Conservation (phyloP, 2,113 vertebrate species). For the Caretta caretta region DNA sequence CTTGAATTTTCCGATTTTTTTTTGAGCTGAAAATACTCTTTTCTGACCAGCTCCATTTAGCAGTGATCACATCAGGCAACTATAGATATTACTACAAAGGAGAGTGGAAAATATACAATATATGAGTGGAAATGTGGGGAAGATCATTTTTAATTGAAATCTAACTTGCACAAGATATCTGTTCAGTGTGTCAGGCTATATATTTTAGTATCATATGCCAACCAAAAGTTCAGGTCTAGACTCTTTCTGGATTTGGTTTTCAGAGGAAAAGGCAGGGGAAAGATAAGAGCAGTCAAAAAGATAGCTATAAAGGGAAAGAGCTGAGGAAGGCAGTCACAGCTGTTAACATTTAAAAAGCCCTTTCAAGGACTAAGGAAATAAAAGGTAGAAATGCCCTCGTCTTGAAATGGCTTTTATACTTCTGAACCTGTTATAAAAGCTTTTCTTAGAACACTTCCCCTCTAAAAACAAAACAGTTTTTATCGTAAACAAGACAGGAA, state of each 20-base stretch:
- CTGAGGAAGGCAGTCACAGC: conserved; percentile 55
- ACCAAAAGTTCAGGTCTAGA: conserved; percentile 31
- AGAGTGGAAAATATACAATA: conserved; percentile 35
- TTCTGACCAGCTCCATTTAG: conserved; percentile 16
- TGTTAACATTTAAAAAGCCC: conserved; percentile 81
- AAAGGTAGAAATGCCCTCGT: conserved; percentile 74
- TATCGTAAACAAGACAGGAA: conserved; percentile 61
- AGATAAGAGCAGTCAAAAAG: conserved; percentile 55
- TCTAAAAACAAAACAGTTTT: conserved; percentile 66
- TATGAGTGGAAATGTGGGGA: conserved; percentile 5
- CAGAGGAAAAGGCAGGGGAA: conserved; percentile 10
- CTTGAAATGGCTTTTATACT: conserved; percentile 80
- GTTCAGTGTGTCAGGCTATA: background rate
- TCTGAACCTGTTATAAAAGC: conserved; percentile 79
- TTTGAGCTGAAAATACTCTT: conserved; percentile 42
- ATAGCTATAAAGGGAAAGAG: conserved; percentile 67
- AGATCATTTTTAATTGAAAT: conserved; percentile 14
- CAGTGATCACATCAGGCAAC: background rate
- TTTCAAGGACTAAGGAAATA: conserved; percentile 80
- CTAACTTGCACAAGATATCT: background rate
- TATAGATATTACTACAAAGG: conserved; percentile 5
- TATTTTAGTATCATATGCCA: conserved; percentile 16
- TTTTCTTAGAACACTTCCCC: conserved; percentile 71
- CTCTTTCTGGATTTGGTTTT: conserved; percentile 61
- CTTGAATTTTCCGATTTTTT: background rate